Conservation (phyloP, 1,140 invertebrate species). For the Sipha flava region DNA sequence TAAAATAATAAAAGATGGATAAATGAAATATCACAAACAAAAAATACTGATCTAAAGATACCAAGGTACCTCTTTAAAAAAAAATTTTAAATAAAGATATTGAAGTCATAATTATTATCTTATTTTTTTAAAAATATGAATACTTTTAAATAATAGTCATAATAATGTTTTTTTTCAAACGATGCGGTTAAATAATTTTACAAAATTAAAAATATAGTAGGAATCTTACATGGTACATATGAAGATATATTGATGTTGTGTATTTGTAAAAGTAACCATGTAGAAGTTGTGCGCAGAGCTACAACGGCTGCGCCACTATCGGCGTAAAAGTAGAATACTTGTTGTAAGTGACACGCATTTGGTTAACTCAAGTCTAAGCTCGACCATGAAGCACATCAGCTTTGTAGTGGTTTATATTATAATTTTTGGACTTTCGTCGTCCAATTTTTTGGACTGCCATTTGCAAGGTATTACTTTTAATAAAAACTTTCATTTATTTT, state of each 20-base stretch:
- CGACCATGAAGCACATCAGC: conserved; percentile 29
- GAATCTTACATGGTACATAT: not conserved
- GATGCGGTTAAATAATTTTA: not conserved
- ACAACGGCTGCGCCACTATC: not conserved
- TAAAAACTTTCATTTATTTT: not conserved
- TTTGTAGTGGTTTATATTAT: conserved; percentile 13
- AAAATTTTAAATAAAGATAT: too few relatives aligned
- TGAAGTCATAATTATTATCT: too few relatives aligned
- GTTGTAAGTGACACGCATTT: not conserved
- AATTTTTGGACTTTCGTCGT: not conserved
- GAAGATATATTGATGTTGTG: not conserved
- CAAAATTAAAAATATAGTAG: not conserved
- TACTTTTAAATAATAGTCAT: too few relatives aligned
- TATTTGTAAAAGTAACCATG: not conserved
- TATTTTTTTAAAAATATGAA: too few relatives aligned
- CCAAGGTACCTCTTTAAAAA: too few relatives aligned
- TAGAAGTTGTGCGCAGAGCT: not conserved
- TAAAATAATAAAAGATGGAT: too few relatives aligned
- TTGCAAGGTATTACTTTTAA: not conserved
- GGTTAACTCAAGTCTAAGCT: not conserved
- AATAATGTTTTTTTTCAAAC: too few relatives aligned
- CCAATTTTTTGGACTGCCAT: conserved; percentile 1
- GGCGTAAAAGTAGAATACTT: not conserved
- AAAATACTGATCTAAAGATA: too few relatives aligned
- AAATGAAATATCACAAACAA: too few relatives aligned